Base-by-base conservation (phyloP, 2,888 invertebrate species). In the Cetonia aurata region DNA sequence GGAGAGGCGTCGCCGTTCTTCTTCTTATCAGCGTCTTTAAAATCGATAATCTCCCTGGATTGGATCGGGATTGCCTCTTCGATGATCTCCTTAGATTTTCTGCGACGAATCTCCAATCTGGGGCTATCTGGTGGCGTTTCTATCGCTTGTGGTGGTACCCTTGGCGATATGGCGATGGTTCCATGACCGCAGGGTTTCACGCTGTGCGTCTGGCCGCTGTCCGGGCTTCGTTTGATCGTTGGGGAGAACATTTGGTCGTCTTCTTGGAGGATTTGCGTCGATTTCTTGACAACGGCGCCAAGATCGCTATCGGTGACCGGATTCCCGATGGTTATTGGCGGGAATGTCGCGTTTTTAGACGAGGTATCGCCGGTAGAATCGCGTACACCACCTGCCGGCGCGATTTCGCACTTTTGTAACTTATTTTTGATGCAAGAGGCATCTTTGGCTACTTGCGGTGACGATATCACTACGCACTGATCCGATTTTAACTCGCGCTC, bases 131-230 rank as follows among this genome's bases (percentile, higher is more conserved):
- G 82, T 4, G 83, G 83, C 12, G 83, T 81, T 55, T 65, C 66
- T 25, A 76, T 77, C 10, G 78, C 76, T 46, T 79, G 76, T 46
- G 77, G 78, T 9, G 78, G 81, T 19, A 82, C 77, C 74, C 80
- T 76, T 1, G 84, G 83, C 37, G 81, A 71, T 53, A 84, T 81
- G 3, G 83, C 84, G 6, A 81, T 76, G 9, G 84, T 84, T 13
- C 84, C 84, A 71, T 84, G 84, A 15, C 84, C 84, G 72, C 84
- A 84, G 0, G 84, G 84, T 72, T 83, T 84, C 3, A 84, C 84
- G 65, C 76, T 76, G 60, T 72, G 67, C 75, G 75, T 52, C 68
- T 13, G 60, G 55, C 67, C 50, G 31, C 60, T 67, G 50, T 71
- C 70, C 46, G 37, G 67, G 48, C 52, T 50, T 12, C 70, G 53